These are phyloP conservation scores for Mus spicilegus DNA, from an alignment of 2,113 vertebrate genomes.

Conservation along the genomic window DNA sequence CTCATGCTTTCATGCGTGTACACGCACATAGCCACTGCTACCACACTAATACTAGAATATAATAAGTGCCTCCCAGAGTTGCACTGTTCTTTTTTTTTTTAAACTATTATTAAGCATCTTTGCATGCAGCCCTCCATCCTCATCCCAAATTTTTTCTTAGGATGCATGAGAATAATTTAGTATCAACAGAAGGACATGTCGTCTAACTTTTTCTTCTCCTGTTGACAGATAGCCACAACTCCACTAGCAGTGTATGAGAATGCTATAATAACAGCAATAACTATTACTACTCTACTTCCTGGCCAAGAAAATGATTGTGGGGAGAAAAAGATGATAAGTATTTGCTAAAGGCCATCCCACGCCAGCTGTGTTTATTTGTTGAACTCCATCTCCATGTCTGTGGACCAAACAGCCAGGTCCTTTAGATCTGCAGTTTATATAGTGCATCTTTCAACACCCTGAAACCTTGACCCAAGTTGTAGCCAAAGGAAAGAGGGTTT, in stretches of 20 bases:
- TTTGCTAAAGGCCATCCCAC: conserved; percentile 55
- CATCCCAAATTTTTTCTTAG: conserved; percentile 30
- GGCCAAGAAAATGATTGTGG: conserved; percentile 56
- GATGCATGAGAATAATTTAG: neutral
- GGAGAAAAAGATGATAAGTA: conserved; percentile 55
- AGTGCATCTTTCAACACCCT: conserved; percentile 64
- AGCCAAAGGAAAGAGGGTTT: conserved; percentile 60
- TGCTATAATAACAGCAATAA: neutral
- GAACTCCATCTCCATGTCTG: conserved; percentile 52
- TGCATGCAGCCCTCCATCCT: neutral
- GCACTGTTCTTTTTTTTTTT: neutral
- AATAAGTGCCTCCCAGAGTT: neutral
- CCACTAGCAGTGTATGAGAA: neutral
- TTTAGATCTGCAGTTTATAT: conserved; percentile 66
- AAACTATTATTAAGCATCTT: neutral
- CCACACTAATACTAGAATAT: neutral
- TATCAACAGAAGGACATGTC: neutral
- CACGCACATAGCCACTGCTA: neutral
- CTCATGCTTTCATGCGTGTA: no score
- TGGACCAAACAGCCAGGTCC: conserved; percentile 51
- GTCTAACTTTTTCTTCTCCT: neutral
- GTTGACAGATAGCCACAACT: conserved; percentile 32
- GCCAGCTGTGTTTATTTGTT: conserved; percentile 79
- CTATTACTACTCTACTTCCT: neutral
- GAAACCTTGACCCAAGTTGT: conserved; percentile 50